Evolutionary conservation across 1,140 invertebrate species (phyloP).

Genomic region (Lordiphosa stackelbergi): DNA sequence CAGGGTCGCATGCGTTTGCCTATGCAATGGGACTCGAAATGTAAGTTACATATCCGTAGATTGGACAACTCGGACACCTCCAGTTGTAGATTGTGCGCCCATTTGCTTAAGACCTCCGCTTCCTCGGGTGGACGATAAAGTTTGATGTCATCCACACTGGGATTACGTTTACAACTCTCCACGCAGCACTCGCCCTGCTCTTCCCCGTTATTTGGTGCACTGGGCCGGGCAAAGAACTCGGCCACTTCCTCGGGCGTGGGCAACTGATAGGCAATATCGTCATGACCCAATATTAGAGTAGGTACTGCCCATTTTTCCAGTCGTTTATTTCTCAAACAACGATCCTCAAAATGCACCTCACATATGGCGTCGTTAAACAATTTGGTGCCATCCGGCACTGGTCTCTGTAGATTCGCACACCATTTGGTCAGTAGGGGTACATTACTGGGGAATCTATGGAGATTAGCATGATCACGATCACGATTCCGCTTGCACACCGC

Average conservation of each 20-base stretch:
- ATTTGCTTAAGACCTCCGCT: constrained; percentile 53
- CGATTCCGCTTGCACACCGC: constrained; percentile 64
- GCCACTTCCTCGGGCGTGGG: constrained; percentile 61
- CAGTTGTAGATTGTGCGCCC: constrained; percentile 66
- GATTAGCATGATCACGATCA: constrained; percentile 69
- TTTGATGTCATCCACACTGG: constrained; percentile 67
- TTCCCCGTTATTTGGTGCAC: constrained; percentile 64
- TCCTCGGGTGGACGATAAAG: constrained; percentile 69
- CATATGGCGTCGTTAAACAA: constrained; percentile 73
- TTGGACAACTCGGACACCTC: constrained; percentile 40
- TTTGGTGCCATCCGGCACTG: constrained; percentile 67
- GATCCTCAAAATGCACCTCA: constrained; percentile 69
- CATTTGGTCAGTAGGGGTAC: constrained; percentile 57
- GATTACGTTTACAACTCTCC: constrained; percentile 66
- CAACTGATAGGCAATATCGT: constrained; percentile 52
- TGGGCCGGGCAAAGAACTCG: constrained; percentile 59
- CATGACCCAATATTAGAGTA: constrained; percentile 59
- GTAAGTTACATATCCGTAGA: constrained; percentile 65
- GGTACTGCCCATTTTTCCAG: constrained; percentile 72
- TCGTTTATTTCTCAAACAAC: constrained; percentile 67
- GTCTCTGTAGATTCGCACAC: constrained; percentile 62
- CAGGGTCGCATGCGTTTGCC: constrained; percentile 67
- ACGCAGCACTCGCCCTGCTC: constrained; percentile 74
- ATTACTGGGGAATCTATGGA: constrained; percentile 71
- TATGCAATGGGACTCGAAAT: constrained; percentile 70